These are phyloP conservation scores for Brachionus calyciflorus DNA, from an alignment of 1,140 invertebrate genomes.

Conservation along the genomic window DNA sequence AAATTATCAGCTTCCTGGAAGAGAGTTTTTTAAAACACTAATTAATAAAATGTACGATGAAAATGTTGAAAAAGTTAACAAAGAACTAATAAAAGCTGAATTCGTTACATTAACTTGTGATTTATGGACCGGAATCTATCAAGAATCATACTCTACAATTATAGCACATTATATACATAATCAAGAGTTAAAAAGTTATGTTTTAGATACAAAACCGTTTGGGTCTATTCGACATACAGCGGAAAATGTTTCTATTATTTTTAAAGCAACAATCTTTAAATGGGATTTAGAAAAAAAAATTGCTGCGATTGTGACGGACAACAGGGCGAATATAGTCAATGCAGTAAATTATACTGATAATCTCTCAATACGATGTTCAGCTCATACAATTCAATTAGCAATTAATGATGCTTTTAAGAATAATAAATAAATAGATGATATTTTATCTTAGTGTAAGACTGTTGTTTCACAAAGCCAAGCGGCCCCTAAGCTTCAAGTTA, in stretches of 20 bases:
- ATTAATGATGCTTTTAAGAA: conserved; percentile 17
- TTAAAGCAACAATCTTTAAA: neutral
- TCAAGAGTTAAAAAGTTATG: conserved; percentile 20
- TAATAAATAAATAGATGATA: neutral
- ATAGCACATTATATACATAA: conserved; percentile 29
- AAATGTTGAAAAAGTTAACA: conserved; percentile 30
- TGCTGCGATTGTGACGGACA: conserved; percentile 5
- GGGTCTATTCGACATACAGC: neutral
- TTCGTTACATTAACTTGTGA: conserved; percentile 23
- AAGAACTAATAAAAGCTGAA: conserved; percentile 19
- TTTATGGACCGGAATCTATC: conserved; percentile 23
- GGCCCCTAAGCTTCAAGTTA: too few relatives aligned
- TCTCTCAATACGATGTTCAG: conserved; percentile 4
- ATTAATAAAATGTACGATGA: conserved; percentile 35
- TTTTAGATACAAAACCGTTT: conserved; percentile 29
- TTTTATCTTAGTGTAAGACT: conserved; percentile 2
- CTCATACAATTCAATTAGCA: conserved; percentile 16
- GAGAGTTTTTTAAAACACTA: conserved; percentile 8
- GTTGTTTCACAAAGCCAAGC: too few relatives aligned
- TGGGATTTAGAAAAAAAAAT: conserved; percentile 15
- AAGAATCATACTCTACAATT: conserved; percentile 5
- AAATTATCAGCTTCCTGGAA: conserved; percentile 20
- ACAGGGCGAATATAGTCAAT: conserved; percentile 8
- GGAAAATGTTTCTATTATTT: conserved; percentile 9
- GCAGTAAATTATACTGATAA: conserved; percentile 2